Evolutionary conservation across 2,113 vertebrate genomes (phyloP).

Genomic region (Trochalopteron elliotii): DNA sequence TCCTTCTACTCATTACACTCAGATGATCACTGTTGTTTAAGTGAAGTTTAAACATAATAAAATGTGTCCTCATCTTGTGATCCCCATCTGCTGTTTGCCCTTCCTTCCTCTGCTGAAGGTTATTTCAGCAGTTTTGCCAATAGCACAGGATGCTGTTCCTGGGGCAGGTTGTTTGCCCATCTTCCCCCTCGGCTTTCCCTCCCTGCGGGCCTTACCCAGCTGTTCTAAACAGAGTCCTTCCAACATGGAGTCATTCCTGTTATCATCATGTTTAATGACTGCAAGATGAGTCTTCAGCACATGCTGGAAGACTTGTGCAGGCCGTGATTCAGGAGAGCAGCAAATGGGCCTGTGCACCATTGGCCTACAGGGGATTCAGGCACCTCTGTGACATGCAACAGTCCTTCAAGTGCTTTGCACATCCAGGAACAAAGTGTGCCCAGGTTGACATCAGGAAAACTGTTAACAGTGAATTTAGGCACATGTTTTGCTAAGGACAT

Average conservation of each 20-base stretch:
- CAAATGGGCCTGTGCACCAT: accelerated
- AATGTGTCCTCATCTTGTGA: not conserved
- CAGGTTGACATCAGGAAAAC: not conserved
- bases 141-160: not conserved
- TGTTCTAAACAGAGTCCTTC: not conserved
- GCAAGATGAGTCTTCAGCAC: not conserved
- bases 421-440: not conserved
- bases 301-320: not conserved
- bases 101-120: not conserved
- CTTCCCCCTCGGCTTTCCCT: not conserved
- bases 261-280: not conserved
- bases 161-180: not conserved
- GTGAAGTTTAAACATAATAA: not conserved
- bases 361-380: not conserved
- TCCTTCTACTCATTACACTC: slow-evolving; percentile 38
- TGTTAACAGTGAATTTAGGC: not conserved
- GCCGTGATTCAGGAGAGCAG: not conserved
- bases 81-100: not conserved
- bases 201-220: not conserved
- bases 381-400: accelerated
- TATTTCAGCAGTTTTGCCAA: not conserved
- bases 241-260: not conserved
- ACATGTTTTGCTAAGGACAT: accelerated
- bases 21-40: not conserved
- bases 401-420: not conserved